A percentile compares a stretch with the other conserved stretches of the same genome.
These are phyloP conservation scores for Arion vulgaris DNA, from an alignment of 1,140 invertebrate genomes.

Conservation along the genomic window DNA sequence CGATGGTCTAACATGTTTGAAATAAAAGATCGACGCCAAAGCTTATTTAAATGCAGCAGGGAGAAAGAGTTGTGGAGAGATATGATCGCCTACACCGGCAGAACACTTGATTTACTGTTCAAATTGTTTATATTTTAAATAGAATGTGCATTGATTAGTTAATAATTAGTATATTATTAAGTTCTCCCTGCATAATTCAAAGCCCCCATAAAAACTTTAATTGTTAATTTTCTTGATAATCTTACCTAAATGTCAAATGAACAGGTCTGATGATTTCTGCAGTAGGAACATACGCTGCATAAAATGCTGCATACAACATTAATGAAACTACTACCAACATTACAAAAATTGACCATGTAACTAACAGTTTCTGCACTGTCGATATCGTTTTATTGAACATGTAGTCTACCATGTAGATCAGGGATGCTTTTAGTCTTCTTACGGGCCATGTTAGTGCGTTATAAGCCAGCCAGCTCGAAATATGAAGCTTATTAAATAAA, in stretches of 20 bases:
- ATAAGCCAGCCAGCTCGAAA: not conserved
- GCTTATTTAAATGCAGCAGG: too few species aligned
- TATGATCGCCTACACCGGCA: too few species aligned
- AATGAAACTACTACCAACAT: not conserved
- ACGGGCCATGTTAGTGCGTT: not conserved
- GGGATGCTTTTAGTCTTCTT: not conserved
- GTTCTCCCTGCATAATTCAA: too few species aligned
- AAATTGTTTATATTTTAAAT: too few species aligned
- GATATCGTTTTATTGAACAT: conserved; percentile 15
- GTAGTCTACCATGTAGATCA: not conserved
- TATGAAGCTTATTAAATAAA: not conserved
- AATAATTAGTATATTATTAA: too few species aligned
- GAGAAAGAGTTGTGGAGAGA: too few species aligned
- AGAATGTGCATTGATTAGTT: too few species aligned
- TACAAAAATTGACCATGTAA: not conserved
- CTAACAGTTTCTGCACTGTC: conserved; percentile 4
- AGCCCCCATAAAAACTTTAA: too few species aligned
- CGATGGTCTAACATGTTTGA: too few species aligned
- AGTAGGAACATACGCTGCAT: conserved; percentile 16
- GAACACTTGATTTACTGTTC: too few species aligned
- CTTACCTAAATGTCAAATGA: conserved; percentile 26
- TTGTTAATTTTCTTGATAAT: too few species aligned
- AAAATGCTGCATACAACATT: conserved; percentile 28
- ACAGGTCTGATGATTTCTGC: conserved; percentile 32
- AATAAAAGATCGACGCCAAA: too few species aligned